phyloP scores from a whole-genome alignment of 2,113 vertebrate species.

The Lepus timidus region DNA sequence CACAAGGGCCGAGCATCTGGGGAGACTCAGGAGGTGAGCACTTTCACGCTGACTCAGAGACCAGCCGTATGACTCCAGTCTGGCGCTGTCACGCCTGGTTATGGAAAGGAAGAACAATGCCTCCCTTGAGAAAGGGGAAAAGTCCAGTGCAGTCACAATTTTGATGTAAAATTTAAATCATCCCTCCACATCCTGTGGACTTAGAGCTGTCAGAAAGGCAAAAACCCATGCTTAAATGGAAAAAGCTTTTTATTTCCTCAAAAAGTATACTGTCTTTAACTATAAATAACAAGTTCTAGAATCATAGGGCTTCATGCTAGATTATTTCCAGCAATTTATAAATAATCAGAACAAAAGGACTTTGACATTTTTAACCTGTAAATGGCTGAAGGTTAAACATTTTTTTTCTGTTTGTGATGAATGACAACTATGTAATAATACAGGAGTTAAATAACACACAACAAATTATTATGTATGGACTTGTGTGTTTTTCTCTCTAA shows the following conservation, averaged over 20 bases:
- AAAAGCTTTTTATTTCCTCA: slow-evolving; percentile 87
- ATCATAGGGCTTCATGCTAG: slow-evolving; percentile 84
- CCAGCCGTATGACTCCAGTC: slow-evolving; percentile 83
- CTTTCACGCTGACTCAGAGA: slow-evolving; percentile 83
- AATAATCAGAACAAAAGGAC: slow-evolving; percentile 85
- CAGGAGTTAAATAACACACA: background rate
- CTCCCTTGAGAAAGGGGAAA: slow-evolving; percentile 83
- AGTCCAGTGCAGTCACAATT: slow-evolving; percentile 85
- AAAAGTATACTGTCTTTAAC: slow-evolving; percentile 84
- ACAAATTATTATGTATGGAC: background rate
- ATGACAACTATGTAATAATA: slow-evolving; percentile 9
- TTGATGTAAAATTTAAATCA: slow-evolving; percentile 88
- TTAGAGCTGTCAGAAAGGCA: slow-evolving; percentile 88
- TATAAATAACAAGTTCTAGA: slow-evolving; percentile 86
- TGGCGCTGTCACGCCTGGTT: slow-evolving; percentile 86
- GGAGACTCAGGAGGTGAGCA: slow-evolving; percentile 80
- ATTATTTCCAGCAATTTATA: slow-evolving; percentile 86
- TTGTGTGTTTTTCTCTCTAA: background rate
- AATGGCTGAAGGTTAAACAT: slow-evolving; percentile 75
- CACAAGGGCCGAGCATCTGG: slow-evolving; percentile 78
- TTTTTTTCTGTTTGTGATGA: slow-evolving; percentile 67
- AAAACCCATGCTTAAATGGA: slow-evolving; percentile 83
- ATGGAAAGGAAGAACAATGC: slow-evolving; percentile 86
- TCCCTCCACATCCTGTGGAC: slow-evolving; percentile 86
- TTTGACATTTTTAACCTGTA: slow-evolving; percentile 87